Conservation (phyloP, 23 tunicate species). For the Trididemnum nubilum region DNA sequence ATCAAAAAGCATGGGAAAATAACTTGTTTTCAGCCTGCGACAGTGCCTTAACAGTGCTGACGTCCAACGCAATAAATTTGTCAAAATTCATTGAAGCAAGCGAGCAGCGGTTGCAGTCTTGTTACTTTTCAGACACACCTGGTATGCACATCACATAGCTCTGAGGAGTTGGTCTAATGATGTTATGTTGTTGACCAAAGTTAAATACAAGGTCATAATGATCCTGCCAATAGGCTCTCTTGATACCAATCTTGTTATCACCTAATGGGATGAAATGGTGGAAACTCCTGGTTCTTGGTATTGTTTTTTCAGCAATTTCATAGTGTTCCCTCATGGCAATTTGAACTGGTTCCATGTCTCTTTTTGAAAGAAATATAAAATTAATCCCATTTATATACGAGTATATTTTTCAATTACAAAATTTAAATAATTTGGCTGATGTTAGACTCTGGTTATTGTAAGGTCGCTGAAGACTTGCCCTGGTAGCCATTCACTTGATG, state of each 20-base stretch:
- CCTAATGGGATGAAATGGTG: conserved; percentile 31
- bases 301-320: conserved; percentile 17
- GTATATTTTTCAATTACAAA: conserved; percentile 23
- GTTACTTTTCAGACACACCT: too few relatives aligned
- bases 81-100: too few relatives aligned
- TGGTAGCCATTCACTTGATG: conserved; percentile 30
- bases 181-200: conserved; percentile 24
- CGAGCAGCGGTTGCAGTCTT: too few relatives aligned
- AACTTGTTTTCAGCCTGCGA: too few relatives aligned
- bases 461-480: conserved; percentile 38
- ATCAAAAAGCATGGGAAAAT: too few relatives aligned
- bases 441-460: conserved; percentile 28
- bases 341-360: conserved; percentile 24
- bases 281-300: conserved; percentile 37
- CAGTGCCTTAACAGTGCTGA: too few relatives aligned
- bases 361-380: conserved; percentile 25
- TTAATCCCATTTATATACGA: conserved; percentile 26
- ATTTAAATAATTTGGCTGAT: conserved; percentile 30
- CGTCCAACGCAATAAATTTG: too few relatives aligned
- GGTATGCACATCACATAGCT: conserved; percentile 25
- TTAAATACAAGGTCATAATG: conserved; percentile 35
- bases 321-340: conserved; percentile 13
- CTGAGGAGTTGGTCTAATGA: conserved; percentile 31
- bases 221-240: conserved; percentile 29
- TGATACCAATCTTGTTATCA: conserved; percentile 30